These are phyloP conservation scores for Nyctibius bracteatus DNA, from an alignment of 2,113 vertebrate genomes.

Conservation along the genomic window DNA sequence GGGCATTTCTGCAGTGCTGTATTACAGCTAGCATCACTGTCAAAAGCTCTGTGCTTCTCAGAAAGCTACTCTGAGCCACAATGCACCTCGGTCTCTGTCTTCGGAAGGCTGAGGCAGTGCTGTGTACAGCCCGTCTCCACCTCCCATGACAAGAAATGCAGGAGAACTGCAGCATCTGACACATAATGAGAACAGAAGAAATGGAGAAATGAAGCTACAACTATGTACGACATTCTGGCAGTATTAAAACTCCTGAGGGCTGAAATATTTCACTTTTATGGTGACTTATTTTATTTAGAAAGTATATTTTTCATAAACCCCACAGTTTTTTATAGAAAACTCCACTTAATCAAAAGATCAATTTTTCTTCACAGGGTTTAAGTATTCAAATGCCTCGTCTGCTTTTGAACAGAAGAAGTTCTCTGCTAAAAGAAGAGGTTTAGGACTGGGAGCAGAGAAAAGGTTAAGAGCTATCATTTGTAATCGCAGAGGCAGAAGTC, in stretches of 20 bases:
- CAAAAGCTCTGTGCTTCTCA: neutral
- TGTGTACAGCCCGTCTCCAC: neutral
- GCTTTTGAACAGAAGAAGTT: neutral
- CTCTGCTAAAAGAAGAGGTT: neutral
- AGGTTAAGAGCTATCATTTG: neutral
- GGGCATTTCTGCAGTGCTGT: neutral
- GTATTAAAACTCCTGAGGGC: neutral
- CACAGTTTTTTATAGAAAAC: neutral
- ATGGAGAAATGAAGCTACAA: neutral
- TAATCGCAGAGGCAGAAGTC: neutral
- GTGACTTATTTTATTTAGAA: neutral
- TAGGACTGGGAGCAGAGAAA: neutral
- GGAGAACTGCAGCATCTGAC: neutral
- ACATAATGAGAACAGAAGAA: neutral
- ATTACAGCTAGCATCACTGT: neutral
- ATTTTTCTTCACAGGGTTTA: neutral
- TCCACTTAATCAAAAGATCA: neutral
- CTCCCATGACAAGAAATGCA: neutral
- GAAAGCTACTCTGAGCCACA: neutral
- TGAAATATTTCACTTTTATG: neutral
- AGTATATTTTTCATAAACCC: neutral
- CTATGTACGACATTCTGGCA: neutral
- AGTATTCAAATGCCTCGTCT: neutral
- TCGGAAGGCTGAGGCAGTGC: neutral
- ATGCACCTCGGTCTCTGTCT: neutral